These are phyloP conservation scores for Daboia siamensis DNA, from an alignment of 2,113 vertebrate genomes.

Conservation along the genomic window DNA sequence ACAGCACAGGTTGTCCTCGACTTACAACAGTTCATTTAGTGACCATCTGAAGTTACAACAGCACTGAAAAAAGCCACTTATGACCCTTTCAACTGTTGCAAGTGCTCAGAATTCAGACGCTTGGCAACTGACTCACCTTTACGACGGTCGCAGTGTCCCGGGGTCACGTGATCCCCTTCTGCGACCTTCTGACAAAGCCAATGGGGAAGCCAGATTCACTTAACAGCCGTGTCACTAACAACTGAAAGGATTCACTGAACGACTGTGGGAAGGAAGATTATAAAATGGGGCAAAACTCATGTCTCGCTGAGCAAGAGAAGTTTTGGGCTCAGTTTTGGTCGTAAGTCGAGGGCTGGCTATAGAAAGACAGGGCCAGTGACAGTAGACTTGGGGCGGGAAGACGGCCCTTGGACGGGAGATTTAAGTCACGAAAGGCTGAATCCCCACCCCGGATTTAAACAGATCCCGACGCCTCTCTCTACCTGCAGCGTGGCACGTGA, in stretches of 20 bases:
- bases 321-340: not conserved
- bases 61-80: not conserved
- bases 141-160: not conserved
- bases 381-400: too few relatives aligned
- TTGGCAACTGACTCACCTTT: not conserved
- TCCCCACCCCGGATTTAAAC: not conserved
- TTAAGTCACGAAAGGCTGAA: not conserved
- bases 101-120: not conserved
- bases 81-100: not conserved
- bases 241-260: not conserved
- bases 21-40: not conserved
- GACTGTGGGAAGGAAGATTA: not conserved
- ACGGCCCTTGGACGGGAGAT: not conserved
- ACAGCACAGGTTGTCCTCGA: not conserved
- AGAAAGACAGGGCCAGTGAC: too few relatives aligned
- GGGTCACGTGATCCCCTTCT: not conserved
- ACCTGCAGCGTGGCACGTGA: constrained; percentile 52
- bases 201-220: not conserved
- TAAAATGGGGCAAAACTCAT: not conserved
- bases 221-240: not conserved
- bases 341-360: not conserved
- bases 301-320: not conserved
- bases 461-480: not conserved
- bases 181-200: not conserved
- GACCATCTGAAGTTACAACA: too few relatives aligned